phyloP scores from a whole-genome alignment of 2,797 vertebrate species.

The Apogon hyalosoma region DNA sequence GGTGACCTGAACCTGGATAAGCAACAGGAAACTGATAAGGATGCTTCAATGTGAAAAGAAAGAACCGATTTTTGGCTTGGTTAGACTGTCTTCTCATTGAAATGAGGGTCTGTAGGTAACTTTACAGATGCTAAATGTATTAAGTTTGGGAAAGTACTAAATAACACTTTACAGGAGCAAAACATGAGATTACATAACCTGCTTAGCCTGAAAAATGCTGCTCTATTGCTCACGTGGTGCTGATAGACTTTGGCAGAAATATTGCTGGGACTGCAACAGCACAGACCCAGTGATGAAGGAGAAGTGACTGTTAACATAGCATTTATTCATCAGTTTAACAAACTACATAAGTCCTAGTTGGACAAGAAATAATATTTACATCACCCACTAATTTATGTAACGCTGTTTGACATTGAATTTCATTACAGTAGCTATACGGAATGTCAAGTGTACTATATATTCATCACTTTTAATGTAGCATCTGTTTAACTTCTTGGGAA shows the following conservation, averaged over 20 bases:
- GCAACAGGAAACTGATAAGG: not conserved
- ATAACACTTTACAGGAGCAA: not conserved
- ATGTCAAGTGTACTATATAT: too few species aligned
- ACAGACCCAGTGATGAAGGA: constrained; percentile 9
- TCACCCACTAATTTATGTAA: not conserved
- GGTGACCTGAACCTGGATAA: not conserved
- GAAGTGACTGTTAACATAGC: not conserved
- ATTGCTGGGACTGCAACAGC: not conserved
- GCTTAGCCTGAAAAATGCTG: constrained; percentile 7
- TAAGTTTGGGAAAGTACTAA: not conserved
- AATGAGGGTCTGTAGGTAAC: constrained; percentile 10
- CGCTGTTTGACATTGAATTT: not conserved
- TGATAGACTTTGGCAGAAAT: constrained; percentile 6
- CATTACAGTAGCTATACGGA: too few species aligned
- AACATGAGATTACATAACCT: constrained; percentile 14
- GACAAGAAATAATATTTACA: constrained; percentile 12
- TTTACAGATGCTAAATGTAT: constrained; percentile 12
- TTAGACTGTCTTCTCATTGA: not conserved
- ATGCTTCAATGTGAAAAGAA: not conserved
- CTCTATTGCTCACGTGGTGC: not conserved
- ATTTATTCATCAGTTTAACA: constrained; percentile 3
- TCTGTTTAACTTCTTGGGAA: too few species aligned
- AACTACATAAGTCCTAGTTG: not conserved
- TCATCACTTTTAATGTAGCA: too few species aligned
- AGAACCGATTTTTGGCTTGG: too few species aligned